Conservation (phyloP, 2,113 vertebrate species). For the Tenrec ecaudatus region DNA sequence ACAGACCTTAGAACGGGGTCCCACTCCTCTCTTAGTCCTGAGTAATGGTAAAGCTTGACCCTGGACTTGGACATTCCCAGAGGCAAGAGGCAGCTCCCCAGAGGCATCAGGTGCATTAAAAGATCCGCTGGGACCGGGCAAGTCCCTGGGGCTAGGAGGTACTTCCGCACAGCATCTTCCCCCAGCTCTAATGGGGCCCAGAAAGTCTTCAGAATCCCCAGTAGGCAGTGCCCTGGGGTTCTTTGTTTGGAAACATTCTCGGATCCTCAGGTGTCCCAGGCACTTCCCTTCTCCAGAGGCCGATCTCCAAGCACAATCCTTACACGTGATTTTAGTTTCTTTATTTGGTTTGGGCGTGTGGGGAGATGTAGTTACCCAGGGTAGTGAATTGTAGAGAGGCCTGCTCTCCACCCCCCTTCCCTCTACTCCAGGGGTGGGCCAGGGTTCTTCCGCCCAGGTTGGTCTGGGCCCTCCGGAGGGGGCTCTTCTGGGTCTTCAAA, state of each 20-base stretch:
- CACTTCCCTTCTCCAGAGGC: conserved; percentile 64
- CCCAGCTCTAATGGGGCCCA: conserved; percentile 38
- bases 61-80: background rate
- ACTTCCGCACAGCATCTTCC: conserved; percentile 20
- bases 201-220: conserved; percentile 57
- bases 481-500: conserved; percentile 49
- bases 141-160: conserved; percentile 40
- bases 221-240: conserved; percentile 65
- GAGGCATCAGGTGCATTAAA: conserved; percentile 38
- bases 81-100: conserved; percentile 4
- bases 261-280: conserved; percentile 73
- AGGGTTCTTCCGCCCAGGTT: background rate
- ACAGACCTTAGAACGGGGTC: background rate
- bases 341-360: conserved; percentile 42
- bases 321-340: conserved; percentile 66
- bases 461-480: background rate
- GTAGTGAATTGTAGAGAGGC: conserved; percentile 6
- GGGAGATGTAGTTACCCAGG: background rate
- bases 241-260: conserved; percentile 79
- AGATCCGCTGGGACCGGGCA: conserved; percentile 65
- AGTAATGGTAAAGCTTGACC: background rate
- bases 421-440: background rate
- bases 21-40: background rate
- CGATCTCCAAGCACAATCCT: conserved; percentile 60
- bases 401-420: conserved; percentile 4